phyloP scores from a whole-genome alignment of 1,140 invertebrate species.

The Aphaenogaster rudis region DNA sequence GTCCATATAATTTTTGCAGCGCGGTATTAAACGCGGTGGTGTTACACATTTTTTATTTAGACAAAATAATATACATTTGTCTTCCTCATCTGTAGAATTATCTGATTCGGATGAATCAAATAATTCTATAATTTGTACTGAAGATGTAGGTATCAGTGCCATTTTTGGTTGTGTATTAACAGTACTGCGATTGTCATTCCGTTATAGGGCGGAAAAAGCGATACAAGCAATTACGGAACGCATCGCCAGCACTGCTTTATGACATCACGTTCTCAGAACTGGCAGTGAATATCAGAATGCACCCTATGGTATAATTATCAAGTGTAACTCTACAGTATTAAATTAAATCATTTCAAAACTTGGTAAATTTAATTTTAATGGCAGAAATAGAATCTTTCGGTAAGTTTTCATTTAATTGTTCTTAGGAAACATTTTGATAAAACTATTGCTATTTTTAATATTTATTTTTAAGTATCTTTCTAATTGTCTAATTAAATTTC shows the following conservation, averaged over 20 bases:
- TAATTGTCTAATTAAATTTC: conserved; percentile 7
- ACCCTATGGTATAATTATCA: background rate
- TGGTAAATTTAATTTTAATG: background rate
- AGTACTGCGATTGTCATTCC: background rate
- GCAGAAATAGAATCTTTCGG: background rate
- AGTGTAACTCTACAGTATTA: background rate
- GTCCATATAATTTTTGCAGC: background rate
- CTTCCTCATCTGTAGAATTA: background rate
- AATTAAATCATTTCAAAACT: background rate
- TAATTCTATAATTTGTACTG: too few species aligned
- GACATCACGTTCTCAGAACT: too few species aligned
- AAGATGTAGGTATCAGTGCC: too few species aligned
- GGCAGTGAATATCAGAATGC: too few species aligned
- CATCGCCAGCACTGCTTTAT: background rate
- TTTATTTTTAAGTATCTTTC: background rate
- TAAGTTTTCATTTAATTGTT: background rate
- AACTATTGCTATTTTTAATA: background rate
- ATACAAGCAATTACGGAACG: background rate
- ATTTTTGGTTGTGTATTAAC: too few species aligned
- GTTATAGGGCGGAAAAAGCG: background rate
- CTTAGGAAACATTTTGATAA: background rate
- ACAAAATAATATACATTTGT: background rate
- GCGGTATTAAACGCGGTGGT: background rate
- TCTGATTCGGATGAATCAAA: background rate
- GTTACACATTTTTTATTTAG: background rate